Conservation (phyloP, 1,140 invertebrate species). For the Drosophila carrolli region DNA sequence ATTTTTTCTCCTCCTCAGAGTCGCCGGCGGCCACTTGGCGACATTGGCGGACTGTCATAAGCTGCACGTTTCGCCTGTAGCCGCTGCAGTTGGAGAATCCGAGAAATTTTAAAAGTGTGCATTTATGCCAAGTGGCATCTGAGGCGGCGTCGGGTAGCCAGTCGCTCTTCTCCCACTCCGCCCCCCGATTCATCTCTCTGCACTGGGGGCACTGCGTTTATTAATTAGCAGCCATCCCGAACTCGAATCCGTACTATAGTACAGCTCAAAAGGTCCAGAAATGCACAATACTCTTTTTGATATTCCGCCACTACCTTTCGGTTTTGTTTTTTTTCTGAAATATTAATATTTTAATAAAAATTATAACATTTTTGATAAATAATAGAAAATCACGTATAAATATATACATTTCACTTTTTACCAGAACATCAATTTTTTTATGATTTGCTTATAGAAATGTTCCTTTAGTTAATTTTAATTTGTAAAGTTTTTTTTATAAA, state of each 20-base stretch:
- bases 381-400: too few relatives aligned
- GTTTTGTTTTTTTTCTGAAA: too few relatives aligned
- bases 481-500: too few relatives aligned
- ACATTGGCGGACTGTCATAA: slow-evolving; percentile 70
- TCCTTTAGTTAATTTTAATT: too few relatives aligned
- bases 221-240: slow-evolving; percentile 72
- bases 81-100: slow-evolving; percentile 80
- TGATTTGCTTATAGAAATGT: too few relatives aligned
- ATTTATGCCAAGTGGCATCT: slow-evolving; percentile 82
- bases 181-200: slow-evolving; percentile 9
- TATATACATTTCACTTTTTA: too few relatives aligned
- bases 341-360: background rate
- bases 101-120: slow-evolving; percentile 82
- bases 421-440: too few relatives aligned
- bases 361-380: too few relatives aligned
- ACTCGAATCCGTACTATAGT: slow-evolving; percentile 24
- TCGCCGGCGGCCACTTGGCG: slow-evolving; percentile 44
- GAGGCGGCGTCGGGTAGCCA: slow-evolving; percentile 53
- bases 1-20: slow-evolving; percentile 2
- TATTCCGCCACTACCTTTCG: background rate
- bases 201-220: slow-evolving; percentile 59
- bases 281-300: slow-evolving; percentile 2
- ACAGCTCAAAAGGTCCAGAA: slow-evolving; percentile 20
- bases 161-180: slow-evolving; percentile 22
- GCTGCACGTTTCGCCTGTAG: slow-evolving; percentile 66